These are phyloP conservation scores for Tursiops truncatus DNA, from an alignment of 2,113 vertebrate species.

Conservation along the genomic window DNA sequence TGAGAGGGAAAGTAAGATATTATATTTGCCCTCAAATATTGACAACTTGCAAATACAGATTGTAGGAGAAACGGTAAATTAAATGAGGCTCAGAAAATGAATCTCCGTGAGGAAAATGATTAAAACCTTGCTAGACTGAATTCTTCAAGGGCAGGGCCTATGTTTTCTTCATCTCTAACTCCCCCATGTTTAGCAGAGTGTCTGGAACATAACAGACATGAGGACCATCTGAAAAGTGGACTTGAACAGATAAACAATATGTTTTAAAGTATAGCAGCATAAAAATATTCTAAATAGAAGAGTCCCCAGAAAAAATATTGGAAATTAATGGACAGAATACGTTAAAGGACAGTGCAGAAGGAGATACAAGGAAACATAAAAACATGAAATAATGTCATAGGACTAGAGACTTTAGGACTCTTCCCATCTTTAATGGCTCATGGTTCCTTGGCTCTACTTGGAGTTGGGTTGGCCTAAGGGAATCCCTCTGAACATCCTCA, in stretches of 20 bases:
- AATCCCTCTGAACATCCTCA: not conserved
- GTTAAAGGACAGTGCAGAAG: not conserved
- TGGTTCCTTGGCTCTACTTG: not conserved
- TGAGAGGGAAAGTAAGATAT: not conserved
- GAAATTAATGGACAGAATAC: not conserved
- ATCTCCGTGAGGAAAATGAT: not conserved
- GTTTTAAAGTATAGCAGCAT: not conserved
- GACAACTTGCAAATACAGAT: not conserved
- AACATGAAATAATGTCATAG: not conserved
- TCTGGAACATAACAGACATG: not conserved
- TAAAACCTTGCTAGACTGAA: not conserved
- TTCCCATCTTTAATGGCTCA: not conserved
- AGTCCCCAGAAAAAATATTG: not conserved
- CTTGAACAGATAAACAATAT: not conserved
- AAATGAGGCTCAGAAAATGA: not conserved
- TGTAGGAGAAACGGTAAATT: not conserved
- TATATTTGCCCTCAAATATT: not conserved
- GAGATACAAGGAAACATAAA: not conserved
- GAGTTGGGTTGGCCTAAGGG: not conserved
- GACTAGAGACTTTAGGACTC: not conserved
- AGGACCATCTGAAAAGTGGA: not conserved
- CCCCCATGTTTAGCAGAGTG: not conserved
- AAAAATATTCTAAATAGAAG: slow-evolving; percentile 40
- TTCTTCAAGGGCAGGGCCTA: not conserved
- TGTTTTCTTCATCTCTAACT: not conserved